These are phyloP conservation scores for Pedetes capensis DNA, from an alignment of 2,113 vertebrate genomes.

Conservation along the genomic window DNA sequence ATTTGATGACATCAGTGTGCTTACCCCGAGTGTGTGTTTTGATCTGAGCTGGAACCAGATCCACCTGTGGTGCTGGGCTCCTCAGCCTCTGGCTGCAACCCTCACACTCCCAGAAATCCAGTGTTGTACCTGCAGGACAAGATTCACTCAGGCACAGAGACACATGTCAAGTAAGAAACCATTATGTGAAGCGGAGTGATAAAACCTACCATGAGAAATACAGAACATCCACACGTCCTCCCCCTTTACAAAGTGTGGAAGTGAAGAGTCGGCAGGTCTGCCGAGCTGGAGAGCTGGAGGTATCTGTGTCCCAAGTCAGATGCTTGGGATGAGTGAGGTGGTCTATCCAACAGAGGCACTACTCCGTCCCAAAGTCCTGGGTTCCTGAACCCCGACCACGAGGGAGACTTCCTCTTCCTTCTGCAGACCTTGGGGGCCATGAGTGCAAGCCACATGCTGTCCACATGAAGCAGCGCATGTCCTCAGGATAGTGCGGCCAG, in stretches of 20 bases:
- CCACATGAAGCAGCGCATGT: no score
- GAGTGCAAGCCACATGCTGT: no score
- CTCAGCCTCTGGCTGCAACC: no score
- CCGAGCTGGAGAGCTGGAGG: background rate
- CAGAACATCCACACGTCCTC: rapidly evolving
- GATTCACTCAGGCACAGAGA: background rate
- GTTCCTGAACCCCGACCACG: background rate
- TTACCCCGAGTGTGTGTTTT: background rate
- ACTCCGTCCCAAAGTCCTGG: background rate
- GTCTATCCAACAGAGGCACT: background rate
- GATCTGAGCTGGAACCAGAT: no score
- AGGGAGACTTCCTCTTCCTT: no score
- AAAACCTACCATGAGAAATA: background rate
- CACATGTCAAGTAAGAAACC: background rate
- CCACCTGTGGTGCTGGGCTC: background rate
- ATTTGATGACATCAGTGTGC: background rate
- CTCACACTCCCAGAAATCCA: background rate
- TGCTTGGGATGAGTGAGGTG: background rate
- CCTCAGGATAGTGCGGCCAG: no score
- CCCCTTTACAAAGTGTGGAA: background rate
- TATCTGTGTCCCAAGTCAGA: no score
- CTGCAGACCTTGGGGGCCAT: no score
- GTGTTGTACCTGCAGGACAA: background rate
- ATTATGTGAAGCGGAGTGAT: background rate
- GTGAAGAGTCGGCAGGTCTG: background rate